Percentiles rank a stretch among this genome's conserved stretches.
Conservation (phyloP, 1,140 invertebrate genomes). For the Apolygus lucorum region DNA sequence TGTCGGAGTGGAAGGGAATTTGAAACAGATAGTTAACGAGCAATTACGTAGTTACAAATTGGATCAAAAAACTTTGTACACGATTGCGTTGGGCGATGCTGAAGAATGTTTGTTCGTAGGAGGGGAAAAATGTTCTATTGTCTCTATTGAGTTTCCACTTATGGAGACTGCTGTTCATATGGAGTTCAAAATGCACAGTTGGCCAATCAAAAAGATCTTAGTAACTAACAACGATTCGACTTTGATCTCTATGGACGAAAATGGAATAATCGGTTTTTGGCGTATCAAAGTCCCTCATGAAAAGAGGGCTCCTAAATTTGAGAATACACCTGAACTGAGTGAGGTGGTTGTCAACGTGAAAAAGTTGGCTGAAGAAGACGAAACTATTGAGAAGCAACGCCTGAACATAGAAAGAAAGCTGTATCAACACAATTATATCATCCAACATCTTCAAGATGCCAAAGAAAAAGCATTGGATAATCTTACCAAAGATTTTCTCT, state of each 20-base stretch:
- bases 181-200: constrained; percentile 62
- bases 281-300: neutral
- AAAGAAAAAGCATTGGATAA: neutral
- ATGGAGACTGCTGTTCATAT: constrained; percentile 57
- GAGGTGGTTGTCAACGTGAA: constrained; percentile 4
- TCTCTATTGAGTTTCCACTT: constrained; percentile 68
- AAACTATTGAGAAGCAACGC: constrained; percentile 3
- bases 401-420: neutral
- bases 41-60: neutral
- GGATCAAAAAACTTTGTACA: constrained; percentile 41
- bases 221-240: neutral
- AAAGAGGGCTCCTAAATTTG: neutral
- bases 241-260: neutral
- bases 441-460: neutral
- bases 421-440: neutral
- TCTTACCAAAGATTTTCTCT: neutral
- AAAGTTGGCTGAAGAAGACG: constrained; percentile 10
- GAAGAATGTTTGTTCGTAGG: constrained; percentile 67
- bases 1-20: neutral
- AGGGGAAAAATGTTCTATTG: constrained; percentile 60
- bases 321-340: neutral
- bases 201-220: constrained; percentile 33
- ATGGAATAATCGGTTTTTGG: neutral
- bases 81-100: constrained; percentile 57
- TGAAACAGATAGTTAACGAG: neutral